Base-by-base conservation (phyloP, 2,113 vertebrate genomes). In the Pipra filicauda region DNA sequence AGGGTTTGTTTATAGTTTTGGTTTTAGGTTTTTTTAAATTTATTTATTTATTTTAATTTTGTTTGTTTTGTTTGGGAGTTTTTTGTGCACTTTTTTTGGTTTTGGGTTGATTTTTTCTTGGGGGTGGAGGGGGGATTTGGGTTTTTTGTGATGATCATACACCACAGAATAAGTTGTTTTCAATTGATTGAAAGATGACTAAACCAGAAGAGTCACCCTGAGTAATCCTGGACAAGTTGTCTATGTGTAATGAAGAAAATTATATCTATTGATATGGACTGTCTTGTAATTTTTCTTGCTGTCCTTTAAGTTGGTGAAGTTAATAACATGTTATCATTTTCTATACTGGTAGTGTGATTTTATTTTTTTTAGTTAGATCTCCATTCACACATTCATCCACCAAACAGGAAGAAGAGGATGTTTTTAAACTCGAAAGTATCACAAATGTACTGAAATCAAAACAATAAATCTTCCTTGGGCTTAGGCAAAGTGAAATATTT, bases 261-360 rank as follows among this genome's bases (percentile, higher is more conserved):
- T 0, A 30, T 27, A 41, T 9, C 7, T 6, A 5, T 43, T 27
- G 8, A 23, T 52, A 52, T 23, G 5, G 19, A 5, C 16, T 80
- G 12, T 65, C 15, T 54, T 55, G 19, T 30, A 4, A 35, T 15
- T 61, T 80, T 61, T 80, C 18, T 93, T 80, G 6, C 20, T 69
- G 7, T 65, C 21, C 23, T 89, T 94, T 57, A 61, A 48, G 8
- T 27, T 61, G 12, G 5, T 69, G 23, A 55, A 35, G 27, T 28
- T 52, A 88, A 6, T 48, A 39, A 52, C 57, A 9, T 51, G 9
- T 14, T 46, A 33, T 7, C 46, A 7, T 61, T 86, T 83, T 76
- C 16, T 59, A 0, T 46, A 23, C 9, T 48, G 14, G 12, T 48
- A 73, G 52, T 1, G 28, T 33, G 2, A 46, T 28, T 64, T 59